Base-by-base conservation (phyloP, 2,113 vertebrate species). In the Amblyornis subalaris region DNA sequence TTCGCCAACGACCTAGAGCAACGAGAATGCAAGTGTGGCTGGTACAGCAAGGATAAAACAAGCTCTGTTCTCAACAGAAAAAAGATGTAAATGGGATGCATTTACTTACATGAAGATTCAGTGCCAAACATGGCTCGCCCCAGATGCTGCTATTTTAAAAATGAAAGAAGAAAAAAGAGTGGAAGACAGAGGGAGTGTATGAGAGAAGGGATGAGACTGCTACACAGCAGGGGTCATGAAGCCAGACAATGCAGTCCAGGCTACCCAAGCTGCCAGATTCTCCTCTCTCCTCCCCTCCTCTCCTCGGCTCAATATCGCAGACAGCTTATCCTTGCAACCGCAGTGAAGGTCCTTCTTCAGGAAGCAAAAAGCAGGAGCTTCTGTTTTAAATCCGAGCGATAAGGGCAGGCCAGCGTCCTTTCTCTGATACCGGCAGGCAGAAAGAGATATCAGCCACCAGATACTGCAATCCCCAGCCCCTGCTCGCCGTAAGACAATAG, bases 111-210 rank as follows among this genome's bases (percentile, higher is more conserved):
- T 98, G 99, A 99, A 91, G 99, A 99, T 97, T 99, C 99, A 90
- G 99, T 99, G 98, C 99, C 99, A 98, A 99, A 99, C 99, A 99
- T 99, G 99, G 98, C 99, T 99, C 98, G 98, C 98, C 98, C 93
- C 98, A 97, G 98, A 98, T 98, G 98, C 98, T 98, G 98, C 97
- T 98, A 96, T 98, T 97, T 97, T 96, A 97, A 97, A 97, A 96
- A 98, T 85, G 85, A 91, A 88, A 96, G 93, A 92, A 96, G 94
- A 69, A 77, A 87, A 77, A 72, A n/a, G 35, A 88, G 84, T 92
- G 88, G 83, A 78, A 94, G 96, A 85, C 82, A 96, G 96, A 96
- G 96, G 97, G 85, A 92, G 89, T 64, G 89, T 95, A 89, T 69
- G 94, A 97, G 97, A 97, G 97, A 38, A 98, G 97, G 97, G 98